Evolutionary conservation across 1,140 invertebrate genomes (phyloP).

Genomic region (Melitaea cinxia): DNA sequence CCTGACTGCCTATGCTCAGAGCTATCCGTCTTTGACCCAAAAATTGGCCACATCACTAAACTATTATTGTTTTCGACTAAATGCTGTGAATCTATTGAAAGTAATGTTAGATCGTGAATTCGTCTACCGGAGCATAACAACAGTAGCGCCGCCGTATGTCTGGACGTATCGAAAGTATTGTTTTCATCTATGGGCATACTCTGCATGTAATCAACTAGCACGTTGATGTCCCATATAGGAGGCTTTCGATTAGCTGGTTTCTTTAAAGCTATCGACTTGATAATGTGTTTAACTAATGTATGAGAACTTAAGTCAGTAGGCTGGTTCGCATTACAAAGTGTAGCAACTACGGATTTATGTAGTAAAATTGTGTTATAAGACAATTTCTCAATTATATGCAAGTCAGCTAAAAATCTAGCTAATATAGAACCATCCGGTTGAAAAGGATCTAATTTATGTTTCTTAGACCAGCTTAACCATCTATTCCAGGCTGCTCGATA

Average conservation of each 20-base stretch:
- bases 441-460: constrained; percentile 21
- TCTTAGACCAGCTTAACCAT: constrained; percentile 32
- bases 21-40: constrained; percentile 20
- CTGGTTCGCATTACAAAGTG: constrained; percentile 1
- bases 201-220: constrained; percentile 34
- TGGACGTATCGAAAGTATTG: constrained; percentile 13
- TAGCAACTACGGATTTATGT: constrained; percentile 39
- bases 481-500: constrained; percentile 40
- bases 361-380: constrained; percentile 38
- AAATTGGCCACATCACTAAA: constrained; percentile 9
- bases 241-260: constrained; percentile 1
- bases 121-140: constrained; percentile 21
- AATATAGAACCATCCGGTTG: constrained; percentile 16
- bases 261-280: constrained; percentile 19
- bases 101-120: constrained; percentile 21
- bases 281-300: constrained; percentile 17
- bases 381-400: constrained; percentile 24
- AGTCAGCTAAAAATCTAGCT: constrained; percentile 34
- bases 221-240: constrained; percentile 34
- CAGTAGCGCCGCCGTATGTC: constrained; percentile 13
- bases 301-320: constrained; percentile 6
- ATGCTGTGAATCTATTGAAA: neutral
- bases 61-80: constrained; percentile 6
- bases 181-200: neutral
- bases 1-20: neutral